These are phyloP conservation scores for Pseudococcus viburni DNA, from an alignment of 2,888 invertebrate genomes.

Conservation along the genomic window DNA sequence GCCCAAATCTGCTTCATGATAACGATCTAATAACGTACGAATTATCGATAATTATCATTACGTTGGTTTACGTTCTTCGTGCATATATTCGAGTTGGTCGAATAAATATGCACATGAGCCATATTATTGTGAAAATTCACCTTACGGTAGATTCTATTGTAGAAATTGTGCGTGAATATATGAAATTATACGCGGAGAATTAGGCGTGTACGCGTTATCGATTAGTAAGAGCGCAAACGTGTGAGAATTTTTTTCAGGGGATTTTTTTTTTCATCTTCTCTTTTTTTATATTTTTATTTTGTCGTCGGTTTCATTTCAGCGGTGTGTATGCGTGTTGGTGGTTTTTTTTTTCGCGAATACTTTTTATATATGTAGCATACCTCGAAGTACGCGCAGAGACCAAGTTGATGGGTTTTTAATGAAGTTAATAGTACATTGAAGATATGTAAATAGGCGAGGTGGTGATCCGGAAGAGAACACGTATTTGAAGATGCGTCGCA, in stretches of 20 bases:
- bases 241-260: constrained; percentile 45
- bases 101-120: no score
- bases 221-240: constrained; percentile 44
- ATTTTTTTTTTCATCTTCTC: background rate
- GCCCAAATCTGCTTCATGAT: no score
- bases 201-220: constrained; percentile 48
- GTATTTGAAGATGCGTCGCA: constrained; percentile 25
- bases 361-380: background rate
- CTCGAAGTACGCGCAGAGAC: background rate
- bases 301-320: constrained; percentile 29
- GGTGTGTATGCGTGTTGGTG: background rate
- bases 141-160: background rate
- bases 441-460: constrained; percentile 17
- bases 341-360: constrained; percentile 3
- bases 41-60: no score
- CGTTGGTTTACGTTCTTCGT: no score
- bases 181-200: constrained; percentile 36
- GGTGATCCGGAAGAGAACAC: constrained; percentile 16
- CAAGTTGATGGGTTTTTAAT: constrained; percentile 42
- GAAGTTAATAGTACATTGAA: constrained; percentile 28
- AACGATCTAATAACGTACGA: no score
- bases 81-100: no score
- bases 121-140: background rate
- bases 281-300: background rate
- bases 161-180: background rate